Evolutionary conservation across 2,113 vertebrate genomes (phyloP), one percentile per base, ranked within the genome.

Genomic region (Amia ocellicauda): DNA sequence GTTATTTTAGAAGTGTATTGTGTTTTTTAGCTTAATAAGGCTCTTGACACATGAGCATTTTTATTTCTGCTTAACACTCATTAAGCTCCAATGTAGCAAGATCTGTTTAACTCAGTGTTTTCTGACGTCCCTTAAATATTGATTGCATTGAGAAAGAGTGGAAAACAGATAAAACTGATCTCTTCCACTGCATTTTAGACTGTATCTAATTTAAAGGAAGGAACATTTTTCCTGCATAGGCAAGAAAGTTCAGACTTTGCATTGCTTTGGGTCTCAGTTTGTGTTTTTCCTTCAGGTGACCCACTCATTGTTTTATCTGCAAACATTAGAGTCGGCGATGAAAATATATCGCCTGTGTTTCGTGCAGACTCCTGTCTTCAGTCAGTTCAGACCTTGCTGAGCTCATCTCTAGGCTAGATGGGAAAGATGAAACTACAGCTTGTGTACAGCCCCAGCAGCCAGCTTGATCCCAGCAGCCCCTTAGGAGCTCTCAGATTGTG

Each of bases 401-500:
- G 69, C 68, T 69, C 72, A 69, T 74, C 20, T n/a, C 22, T 16
- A 7, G 11, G 31, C 11, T 36, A 11, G 31, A 36, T 36, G 11
- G 31, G n/a, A n/a, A n/a, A 13, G n/a, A 40, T 40, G 40, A 49
- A 40, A 62, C 43, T 47, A n/a, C 51, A 53, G 51, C 28, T 49
- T 52, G 16, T 19, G 10, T 24, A 14, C 13, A 10, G 14, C 26
- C 47, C 31, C 47, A 3, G 16, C 29, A 42, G 42, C 36, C 43
- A 23, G 14, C 49, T 23, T 31, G 62, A 66, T 69, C 66, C 73
- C 3, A 57, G 73, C 76, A 68, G 53, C 72, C 80, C 77, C 64
- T 54, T 58, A 83, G 71, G 71, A 78, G 77, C 62, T 77, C 67
- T 68, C 66, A 62, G 64, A 78, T 70, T 80, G 72, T 83, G 77